Conservation (phyloP, 2,888 invertebrate species). For the Sussaba pulchella region DNA sequence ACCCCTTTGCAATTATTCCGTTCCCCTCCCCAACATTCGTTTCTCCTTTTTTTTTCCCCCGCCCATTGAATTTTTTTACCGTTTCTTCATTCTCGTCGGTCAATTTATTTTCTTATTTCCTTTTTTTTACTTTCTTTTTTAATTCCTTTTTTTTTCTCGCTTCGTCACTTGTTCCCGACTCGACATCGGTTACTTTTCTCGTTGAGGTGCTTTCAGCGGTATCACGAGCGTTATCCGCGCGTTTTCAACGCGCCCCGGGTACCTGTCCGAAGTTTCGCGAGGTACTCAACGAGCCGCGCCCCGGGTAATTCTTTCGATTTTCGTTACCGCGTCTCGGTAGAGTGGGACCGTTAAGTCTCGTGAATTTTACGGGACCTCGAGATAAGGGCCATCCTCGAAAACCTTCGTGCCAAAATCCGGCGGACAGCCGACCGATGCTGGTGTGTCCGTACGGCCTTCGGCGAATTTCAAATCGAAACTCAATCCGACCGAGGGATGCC, state of each 20-base stretch:
- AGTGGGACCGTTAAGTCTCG: slow-evolving; percentile 57
- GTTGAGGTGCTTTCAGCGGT: background rate
- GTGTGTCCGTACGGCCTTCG: background rate
- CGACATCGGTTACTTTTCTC: too few relatives aligned
- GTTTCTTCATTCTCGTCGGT: background rate
- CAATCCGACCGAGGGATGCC: slow-evolving; percentile 32
- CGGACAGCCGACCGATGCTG: slow-evolving; percentile 27
- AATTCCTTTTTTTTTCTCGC: slow-evolving; percentile 9
- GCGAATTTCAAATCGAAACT: slow-evolving; percentile 53
- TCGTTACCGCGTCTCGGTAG: slow-evolving; percentile 20
- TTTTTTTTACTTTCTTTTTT: slow-evolving; percentile 1
- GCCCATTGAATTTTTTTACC: background rate
- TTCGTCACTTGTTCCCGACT: slow-evolving; percentile 7
- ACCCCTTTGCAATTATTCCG: slow-evolving; percentile 20
- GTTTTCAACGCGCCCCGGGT: slow-evolving; percentile 2
- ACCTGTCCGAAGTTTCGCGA: too few relatives aligned
- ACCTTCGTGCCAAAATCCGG: slow-evolving; percentile 23
- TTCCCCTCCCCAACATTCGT: background rate
- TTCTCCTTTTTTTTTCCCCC: background rate
- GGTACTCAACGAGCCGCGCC: too few relatives aligned
- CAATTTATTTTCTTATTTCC: background rate
- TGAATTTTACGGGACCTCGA: slow-evolving; percentile 49
- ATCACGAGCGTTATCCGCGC: slow-evolving; percentile 28
- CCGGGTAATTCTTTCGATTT: background rate
- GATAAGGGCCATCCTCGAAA: slow-evolving; percentile 45